Conservation (phyloP, 2,888 invertebrate genomes). For the Epirrita christyi region DNA sequence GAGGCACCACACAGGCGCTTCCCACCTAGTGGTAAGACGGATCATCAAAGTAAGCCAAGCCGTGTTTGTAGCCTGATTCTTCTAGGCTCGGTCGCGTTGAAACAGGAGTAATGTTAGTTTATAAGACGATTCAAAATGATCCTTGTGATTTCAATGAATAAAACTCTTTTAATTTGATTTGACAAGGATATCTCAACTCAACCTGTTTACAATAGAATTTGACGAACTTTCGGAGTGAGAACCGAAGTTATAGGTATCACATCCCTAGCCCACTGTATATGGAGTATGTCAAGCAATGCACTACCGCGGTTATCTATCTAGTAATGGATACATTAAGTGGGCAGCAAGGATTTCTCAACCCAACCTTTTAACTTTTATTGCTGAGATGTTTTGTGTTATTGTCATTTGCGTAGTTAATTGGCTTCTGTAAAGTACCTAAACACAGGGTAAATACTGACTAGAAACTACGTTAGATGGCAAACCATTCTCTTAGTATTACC, state of each 20-base stretch:
- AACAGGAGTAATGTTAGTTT: too few relatives aligned
- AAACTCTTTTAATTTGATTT: too few relatives aligned
- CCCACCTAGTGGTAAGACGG: slow-evolving; percentile 33
- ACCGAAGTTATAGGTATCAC: slow-evolving; percentile 2
- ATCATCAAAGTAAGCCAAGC: too few relatives aligned
- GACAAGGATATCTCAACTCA: slow-evolving; percentile 36
- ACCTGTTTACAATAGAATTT: slow-evolving; percentile 30
- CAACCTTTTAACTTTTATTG: slow-evolving; percentile 38
- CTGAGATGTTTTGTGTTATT: slow-evolving; percentile 34
- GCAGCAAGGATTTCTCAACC: slow-evolving; percentile 37
- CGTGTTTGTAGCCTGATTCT: too few relatives aligned
- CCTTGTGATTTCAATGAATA: too few relatives aligned
- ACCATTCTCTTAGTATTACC: not conserved
- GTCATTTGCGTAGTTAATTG: slow-evolving; percentile 27
- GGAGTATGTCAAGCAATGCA: slow-evolving; percentile 28
- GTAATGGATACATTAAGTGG: slow-evolving; percentile 36
- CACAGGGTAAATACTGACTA: not conserved
- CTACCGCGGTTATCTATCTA: slow-evolving; percentile 25
- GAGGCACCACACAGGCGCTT: too few relatives aligned
- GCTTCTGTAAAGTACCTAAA: slow-evolving; percentile 15
- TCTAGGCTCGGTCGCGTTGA: too few relatives aligned
- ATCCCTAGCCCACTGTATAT: slow-evolving; percentile 10
- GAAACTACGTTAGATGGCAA: not conserved
- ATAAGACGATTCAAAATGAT: too few relatives aligned
- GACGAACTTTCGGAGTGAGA: not conserved